Evolutionary conservation across 2,113 vertebrate genomes (phyloP).

Genomic region (Astatoreochromis straeleni): DNA sequence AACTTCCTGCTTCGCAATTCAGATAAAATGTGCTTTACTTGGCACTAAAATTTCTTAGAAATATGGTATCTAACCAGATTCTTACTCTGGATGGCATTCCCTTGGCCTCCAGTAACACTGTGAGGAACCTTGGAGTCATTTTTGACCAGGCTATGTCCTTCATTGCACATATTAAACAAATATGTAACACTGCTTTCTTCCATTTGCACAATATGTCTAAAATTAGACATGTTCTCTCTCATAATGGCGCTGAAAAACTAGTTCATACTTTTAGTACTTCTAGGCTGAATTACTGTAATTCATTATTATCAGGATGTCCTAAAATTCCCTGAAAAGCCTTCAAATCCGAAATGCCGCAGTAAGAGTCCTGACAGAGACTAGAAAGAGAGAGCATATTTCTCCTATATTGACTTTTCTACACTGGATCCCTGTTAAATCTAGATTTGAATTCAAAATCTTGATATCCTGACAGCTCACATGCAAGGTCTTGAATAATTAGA

Average conservation of each 20-base stretch:
- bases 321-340: neutral
- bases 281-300: neutral
- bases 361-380: neutral
- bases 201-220: neutral
- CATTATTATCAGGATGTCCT: neutral
- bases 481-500: neutral
- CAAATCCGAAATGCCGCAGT: accelerated
- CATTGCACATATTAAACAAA: neutral
- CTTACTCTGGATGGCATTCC: neutral
- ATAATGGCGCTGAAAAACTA: neutral
- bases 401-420: neutral
- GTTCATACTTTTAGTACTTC: neutral
- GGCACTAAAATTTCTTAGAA: neutral
- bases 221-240: neutral
- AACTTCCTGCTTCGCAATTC: neutral
- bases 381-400: neutral
- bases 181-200: neutral
- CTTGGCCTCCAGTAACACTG: neutral
- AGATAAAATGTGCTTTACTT: neutral
- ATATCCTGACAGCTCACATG: neutral
- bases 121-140: neutral
- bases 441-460: neutral
- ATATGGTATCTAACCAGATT: neutral
- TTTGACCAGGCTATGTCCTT: neutral
- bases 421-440: neutral